Conservation (phyloP, 2,113 vertebrate genomes). For the Bos taurus region ARS-UCD2.0 NC_037339.1:10171001-10171500, state of each 20-base stretch:
- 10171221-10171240: not conserved
- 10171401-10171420: not conserved
- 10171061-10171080: not conserved
- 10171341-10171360: not conserved
- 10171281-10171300: not conserved
- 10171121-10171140: not conserved
- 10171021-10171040: not conserved
- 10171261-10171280: not conserved
- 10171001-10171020: not conserved
- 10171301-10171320: not conserved
- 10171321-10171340: not conserved
- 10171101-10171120: not conserved
- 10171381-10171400: not conserved
- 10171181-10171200: not conserved
- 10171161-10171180: not conserved
- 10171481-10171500: not conserved
- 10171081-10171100: not conserved
- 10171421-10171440: not conserved
- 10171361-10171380: not conserved
- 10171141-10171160: not conserved
- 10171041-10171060: not conserved
- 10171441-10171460: not conserved
- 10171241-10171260: not conserved
- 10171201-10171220: not conserved
- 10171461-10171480: not conserved